Evolutionary conservation across 2,797 vertebrate species (phyloP).

Genomic region (Rhabdophis nuchalis): DNA sequence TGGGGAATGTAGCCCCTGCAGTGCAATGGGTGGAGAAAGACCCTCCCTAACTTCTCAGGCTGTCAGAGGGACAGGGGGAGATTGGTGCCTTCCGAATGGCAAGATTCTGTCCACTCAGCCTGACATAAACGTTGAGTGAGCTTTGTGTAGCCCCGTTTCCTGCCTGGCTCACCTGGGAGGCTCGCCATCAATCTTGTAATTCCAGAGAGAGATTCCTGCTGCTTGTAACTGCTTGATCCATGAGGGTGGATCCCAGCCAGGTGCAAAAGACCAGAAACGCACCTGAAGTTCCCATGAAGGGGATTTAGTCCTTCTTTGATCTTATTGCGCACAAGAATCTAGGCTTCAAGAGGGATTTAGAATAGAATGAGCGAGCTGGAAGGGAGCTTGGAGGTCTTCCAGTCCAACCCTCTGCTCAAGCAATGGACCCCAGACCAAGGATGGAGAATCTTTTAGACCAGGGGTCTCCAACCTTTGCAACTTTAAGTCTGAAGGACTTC

Average conservation of each 20-base stretch:
- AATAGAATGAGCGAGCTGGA: no score
- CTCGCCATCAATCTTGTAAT: not conserved
- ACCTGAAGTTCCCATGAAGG: not conserved
- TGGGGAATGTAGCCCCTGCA: not conserved
- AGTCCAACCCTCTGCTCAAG: no score
- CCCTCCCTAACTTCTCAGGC: not conserved
- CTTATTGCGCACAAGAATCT: no score
- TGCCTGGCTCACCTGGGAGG: not conserved
- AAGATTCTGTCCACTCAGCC: not conserved
- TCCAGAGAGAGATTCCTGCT: not conserved
- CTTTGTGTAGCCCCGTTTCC: not conserved
- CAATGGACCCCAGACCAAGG: no score
- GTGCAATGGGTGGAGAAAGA: rapidly evolving
- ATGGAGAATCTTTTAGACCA: no score
- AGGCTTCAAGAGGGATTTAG: not conserved
- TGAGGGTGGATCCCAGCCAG: not conserved
- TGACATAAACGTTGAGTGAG: not conserved
- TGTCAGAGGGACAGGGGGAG: not conserved
- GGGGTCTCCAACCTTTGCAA: no score
- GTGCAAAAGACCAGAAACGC: not conserved
- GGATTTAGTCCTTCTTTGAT: not conserved
- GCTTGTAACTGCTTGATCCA: not conserved
- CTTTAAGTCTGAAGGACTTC: no score
- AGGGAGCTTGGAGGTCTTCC: no score
- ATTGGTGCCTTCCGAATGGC: not conserved